Conservation (phyloP, 2,888 invertebrate species). For the Agrilus mali region DNA sequence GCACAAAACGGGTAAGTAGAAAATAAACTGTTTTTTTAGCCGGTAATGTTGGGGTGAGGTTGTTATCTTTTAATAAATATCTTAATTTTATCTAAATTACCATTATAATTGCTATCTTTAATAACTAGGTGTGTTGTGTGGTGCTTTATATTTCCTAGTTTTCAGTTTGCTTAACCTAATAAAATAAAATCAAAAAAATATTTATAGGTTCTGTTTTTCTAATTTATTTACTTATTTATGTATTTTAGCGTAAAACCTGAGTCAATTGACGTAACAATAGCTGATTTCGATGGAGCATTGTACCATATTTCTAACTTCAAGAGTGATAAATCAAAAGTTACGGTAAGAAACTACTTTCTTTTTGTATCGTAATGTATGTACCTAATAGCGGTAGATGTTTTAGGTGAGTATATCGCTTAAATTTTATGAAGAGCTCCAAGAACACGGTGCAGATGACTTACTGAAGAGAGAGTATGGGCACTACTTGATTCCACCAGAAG, state of each 20-base stretch:
- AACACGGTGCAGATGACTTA: slow-evolving; percentile 95
- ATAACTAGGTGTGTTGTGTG: too few relatives aligned
- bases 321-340: slow-evolving; percentile 93
- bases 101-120: too few relatives aligned
- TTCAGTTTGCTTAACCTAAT: too few relatives aligned
- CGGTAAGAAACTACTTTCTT: slow-evolving; percentile 43
- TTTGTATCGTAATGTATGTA: not conserved
- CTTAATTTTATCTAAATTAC: too few relatives aligned
- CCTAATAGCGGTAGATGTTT: slow-evolving; percentile 22
- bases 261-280: slow-evolving; percentile 84
- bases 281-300: slow-evolving; percentile 98
- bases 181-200: too few relatives aligned
- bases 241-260: slow-evolving; percentile 76
- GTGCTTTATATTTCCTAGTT: too few relatives aligned
- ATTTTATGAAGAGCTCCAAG: slow-evolving; percentile 96
- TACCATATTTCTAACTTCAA: slow-evolving; percentile 97
- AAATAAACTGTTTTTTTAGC: slow-evolving; percentile 3
- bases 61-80: too few relatives aligned
- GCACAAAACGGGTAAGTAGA: slow-evolving; percentile 89
- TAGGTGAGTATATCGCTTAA: slow-evolving; percentile 97
- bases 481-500: slow-evolving; percentile 72
- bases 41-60: slow-evolving; percentile 12
- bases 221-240: too few relatives aligned
- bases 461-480: slow-evolving; percentile 86
- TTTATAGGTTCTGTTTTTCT: too few relatives aligned